Base-by-base conservation (phyloP, 92 coral and sea anemone genomes). In the Plumapathes pennacea region DNA sequence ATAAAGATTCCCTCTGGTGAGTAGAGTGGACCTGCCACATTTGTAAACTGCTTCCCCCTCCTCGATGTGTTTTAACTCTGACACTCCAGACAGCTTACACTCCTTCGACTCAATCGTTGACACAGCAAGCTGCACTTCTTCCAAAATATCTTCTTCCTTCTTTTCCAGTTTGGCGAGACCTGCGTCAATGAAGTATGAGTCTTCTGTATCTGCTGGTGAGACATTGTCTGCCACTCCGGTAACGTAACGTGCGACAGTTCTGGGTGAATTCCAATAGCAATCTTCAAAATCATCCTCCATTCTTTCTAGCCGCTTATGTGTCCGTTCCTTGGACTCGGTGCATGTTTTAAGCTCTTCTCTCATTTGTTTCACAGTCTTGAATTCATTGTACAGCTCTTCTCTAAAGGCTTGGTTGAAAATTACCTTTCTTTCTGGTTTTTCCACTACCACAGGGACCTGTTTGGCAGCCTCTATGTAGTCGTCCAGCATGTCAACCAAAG, bases 181-280 rank as follows among this genome's bases (percentile, higher is more conserved):
- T 5, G 60, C 78, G 39, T 70, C 78, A 25, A 69, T 49, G 29
- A 14, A 69, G 43, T 30, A 24, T 46, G n/a, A n/a, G n/a, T 69
- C 67, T 32, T 34, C 12, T 14, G 11, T 24, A 24, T 17, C 9
- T 0, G 20, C 11, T 36, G 10, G 10, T 2, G 3, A 8, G 17
- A 37, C 29, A 10, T 26, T 34, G 25, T 33, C 17, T 17, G 18
- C 29, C 50, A 70, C 15, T 25, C 77, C 77, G 20, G 17, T 8
- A 10, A 13, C 21, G 42, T 58, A 59, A 7, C 24, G 14, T 33
- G 48, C 77, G 23, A 70, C 23, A 10, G 13, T 36, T 48, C 77
- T 70, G 32, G 76, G 76, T 37, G 31, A 52, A 1, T 31, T 30
- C 70, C 17, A 4, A 0, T 22, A 34, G n/a, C 18, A 17, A 23